Evolutionary conservation across 2,888 invertebrate species (phyloP), one percentile per base, ranked within the genome.

Genomic region (Malthinus flaveolus): DNA sequence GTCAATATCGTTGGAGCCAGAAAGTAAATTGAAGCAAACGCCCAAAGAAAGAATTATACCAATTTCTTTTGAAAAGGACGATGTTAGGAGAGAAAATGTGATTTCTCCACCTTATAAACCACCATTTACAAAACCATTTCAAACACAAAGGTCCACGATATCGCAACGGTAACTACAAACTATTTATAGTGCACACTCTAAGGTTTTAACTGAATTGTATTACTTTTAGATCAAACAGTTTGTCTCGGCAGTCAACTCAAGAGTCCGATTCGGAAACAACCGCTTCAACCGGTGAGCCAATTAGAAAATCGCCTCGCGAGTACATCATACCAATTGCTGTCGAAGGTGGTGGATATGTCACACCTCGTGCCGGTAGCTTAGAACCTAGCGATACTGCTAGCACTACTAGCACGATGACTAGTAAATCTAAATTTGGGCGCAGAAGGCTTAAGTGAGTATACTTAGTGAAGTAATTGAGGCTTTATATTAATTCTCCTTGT

Each of bases 311-410:
- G 9, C 92, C 93, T 10, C 84, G 94, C 39, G 94, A 95, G 79
- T 93, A 92, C 74, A 93, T 95, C 71, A 94, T 95, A 78, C 94
- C 94, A n/a, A 94, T 95, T 72, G 92, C 93, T 11, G 89, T 94
- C 53, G 94, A 95, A 78, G 94, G 93, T 67, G 93, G 92, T 61
- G 93, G 93, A 61, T 91, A 89, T 76, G 89, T 91, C 5, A 90
- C 90, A 15, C 90, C 91, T 15, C 82, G 87, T 58, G 85, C 85
- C 59, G 87, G 90, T 65, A 90, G 91, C 75, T 81, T 91, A 58
- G 91, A 92, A 75, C 90, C 90, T 10, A 83, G 82, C 3, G 90
- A 90, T 58, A 80, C 79, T 35, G 82, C 85, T 33, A 83, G 81
- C 62, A 81, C 81, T 44, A 82, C 83, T 13, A 82, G 82, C 37